phyloP scores from a whole-genome alignment of 2,113 vertebrate species.

The Mesoclemmys tuberculata region DNA sequence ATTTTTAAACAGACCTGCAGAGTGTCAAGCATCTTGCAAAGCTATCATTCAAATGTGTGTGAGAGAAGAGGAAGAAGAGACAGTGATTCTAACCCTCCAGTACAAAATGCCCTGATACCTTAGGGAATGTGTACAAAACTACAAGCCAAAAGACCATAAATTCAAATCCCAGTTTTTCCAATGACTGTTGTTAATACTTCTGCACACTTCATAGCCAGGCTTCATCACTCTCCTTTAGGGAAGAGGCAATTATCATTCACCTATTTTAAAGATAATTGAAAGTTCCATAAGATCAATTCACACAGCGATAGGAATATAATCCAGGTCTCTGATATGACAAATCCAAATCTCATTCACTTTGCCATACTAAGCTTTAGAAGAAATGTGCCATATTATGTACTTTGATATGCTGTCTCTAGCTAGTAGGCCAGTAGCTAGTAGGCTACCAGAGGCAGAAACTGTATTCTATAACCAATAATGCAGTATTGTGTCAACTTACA shows the following conservation, averaged over 20 bases:
- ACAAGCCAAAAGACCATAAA: not conserved
- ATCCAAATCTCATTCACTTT: not conserved
- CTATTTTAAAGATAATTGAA: rapidly evolving
- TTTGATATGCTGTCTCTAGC: not conserved
- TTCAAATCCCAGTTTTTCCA: not conserved
- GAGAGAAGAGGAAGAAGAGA: not conserved
- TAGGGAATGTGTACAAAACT: not conserved
- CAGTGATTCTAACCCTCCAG: not conserved
- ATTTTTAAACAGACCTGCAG: not conserved
- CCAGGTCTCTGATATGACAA: not conserved
- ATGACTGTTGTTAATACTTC: not conserved
- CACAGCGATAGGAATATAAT: not conserved
- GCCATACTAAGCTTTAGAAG: not conserved
- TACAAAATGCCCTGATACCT: not conserved
- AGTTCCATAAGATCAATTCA: not conserved
- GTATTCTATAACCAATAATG: not conserved
- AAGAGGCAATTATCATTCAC: not conserved
- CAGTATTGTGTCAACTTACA: rapidly evolving
- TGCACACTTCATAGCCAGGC: rapidly evolving
- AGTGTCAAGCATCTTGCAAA: not conserved
- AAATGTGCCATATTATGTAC: not conserved
- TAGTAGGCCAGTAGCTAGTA: too few species aligned
- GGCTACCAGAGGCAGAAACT: not conserved
- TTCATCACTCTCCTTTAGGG: not conserved
- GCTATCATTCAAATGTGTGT: not conserved